Conservation (phyloP, 1,140 invertebrate species). For the Cherax destructor region DNA sequence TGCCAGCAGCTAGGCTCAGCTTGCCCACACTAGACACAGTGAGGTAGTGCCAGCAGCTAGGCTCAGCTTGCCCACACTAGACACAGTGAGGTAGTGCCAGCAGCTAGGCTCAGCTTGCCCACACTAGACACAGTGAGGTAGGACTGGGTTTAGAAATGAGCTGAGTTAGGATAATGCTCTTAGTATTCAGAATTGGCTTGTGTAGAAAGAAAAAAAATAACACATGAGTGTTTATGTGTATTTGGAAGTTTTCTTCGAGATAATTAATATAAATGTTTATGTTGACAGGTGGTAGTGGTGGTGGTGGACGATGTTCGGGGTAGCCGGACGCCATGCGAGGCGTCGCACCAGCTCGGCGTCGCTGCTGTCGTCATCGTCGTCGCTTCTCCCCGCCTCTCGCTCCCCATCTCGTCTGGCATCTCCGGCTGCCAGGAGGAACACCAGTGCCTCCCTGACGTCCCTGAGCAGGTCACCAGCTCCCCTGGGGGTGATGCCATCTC, state of each 20-base stretch:
- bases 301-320: conserved; percentile 61
- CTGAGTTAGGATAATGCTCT: neutral
- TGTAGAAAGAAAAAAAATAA: no score
- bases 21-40: no score
- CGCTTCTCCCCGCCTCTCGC: conserved; percentile 51
- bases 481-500: conserved; percentile 28
- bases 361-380: conserved; percentile 56
- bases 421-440: conserved; percentile 57
- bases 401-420: conserved; percentile 55
- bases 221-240: neutral
- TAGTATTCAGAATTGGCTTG: neutral
- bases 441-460: conserved; percentile 51
- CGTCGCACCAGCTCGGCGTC: conserved; percentile 63
- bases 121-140: no score
- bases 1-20: no score
- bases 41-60: no score
- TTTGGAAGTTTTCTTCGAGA: neutral
- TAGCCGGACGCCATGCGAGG: conserved; percentile 56
- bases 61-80: no score
- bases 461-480: conserved; percentile 32
- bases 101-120: no score
- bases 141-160: no score
- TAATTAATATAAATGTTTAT: neutral
- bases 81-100: no score
- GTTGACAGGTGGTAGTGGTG: conserved; percentile 35